A percentile compares a stretch with the other conserved stretches of the same genome.
These are phyloP conservation scores for Phocoena sinus DNA, from an alignment of 2,113 vertebrate species.

Conservation along the genomic window DNA sequence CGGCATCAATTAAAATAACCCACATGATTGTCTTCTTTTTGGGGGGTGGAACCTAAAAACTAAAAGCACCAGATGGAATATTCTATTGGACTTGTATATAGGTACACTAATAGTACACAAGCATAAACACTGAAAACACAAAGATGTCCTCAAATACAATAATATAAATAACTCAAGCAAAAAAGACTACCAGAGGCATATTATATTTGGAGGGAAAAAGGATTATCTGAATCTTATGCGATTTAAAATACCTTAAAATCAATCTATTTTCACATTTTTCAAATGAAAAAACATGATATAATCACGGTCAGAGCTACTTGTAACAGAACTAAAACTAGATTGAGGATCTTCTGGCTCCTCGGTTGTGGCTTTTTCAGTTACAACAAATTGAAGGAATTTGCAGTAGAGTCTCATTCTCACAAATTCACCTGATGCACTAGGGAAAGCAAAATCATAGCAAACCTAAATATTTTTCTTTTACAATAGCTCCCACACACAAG, in stretches of 20 bases:
- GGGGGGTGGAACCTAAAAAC: not conserved
- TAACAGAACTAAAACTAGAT: not conserved
- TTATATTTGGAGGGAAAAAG: not conserved
- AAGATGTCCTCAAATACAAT: not conserved
- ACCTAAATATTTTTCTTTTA: not conserved
- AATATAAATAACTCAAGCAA: not conserved
- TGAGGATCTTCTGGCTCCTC: not conserved
- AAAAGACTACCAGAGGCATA: not conserved
- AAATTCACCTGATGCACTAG: not conserved
- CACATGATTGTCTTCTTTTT: not conserved
- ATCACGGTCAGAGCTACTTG: not conserved
- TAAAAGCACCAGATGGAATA: not conserved
- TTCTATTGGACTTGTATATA: not conserved
- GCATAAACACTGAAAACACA: not conserved
- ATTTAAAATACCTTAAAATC: not conserved
- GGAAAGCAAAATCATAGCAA: not conserved
- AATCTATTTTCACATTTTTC: not conserved
- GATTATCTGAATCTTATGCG: not conserved
- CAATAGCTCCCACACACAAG: not conserved
- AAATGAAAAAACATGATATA: not conserved
- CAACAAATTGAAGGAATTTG: not conserved
- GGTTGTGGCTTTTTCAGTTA: not conserved
- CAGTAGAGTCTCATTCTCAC: not conserved
- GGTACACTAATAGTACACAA: not conserved
- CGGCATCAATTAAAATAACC: constrained; percentile 22